Percentiles rank a stretch among this genome's conserved stretches.
Conservation (phyloP, 2,797 vertebrate genomes). For the Sebastes dallii region DNA sequence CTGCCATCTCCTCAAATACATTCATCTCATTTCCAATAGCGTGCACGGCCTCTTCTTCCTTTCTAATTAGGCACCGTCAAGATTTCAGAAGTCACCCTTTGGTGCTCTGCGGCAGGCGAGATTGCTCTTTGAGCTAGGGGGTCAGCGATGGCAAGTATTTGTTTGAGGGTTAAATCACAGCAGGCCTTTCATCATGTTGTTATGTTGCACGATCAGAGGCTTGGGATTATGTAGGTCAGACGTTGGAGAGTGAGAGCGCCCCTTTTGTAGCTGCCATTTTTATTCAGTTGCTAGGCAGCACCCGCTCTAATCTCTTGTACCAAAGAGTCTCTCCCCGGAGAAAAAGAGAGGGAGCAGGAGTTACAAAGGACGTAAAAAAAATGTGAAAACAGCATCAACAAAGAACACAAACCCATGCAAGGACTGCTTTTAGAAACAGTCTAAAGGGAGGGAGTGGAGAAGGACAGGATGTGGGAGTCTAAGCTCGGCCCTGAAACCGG, state of each 20-base stretch:
- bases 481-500: constrained; percentile 54
- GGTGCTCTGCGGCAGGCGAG: constrained; percentile 54
- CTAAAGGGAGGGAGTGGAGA: constrained; percentile 62
- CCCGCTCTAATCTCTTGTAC: constrained; percentile 83
- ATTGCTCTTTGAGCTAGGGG: constrained; percentile 64
- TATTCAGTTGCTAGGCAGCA: constrained; percentile 87
- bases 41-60: constrained; percentile 69
- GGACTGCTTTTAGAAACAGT: constrained; percentile 72
- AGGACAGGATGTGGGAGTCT: constrained; percentile 70
- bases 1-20: constrained; percentile 75
- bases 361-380: constrained; percentile 72
- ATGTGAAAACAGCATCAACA: constrained; percentile 78
- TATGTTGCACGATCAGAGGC: constrained; percentile 82
- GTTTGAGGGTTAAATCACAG: constrained; percentile 77
- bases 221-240: constrained; percentile 86
- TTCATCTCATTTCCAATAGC: constrained; percentile 73
- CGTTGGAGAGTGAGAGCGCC: constrained; percentile 78
- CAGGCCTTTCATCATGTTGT: constrained; percentile 81
- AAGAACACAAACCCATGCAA: constrained; percentile 74
- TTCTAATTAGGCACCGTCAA: constrained; percentile 74
- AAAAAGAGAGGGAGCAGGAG: constrained; percentile 78
- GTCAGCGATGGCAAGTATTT: constrained; percentile 76
- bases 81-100: constrained; percentile 74
- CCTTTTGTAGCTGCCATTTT: constrained; percentile 85
- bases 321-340: constrained; percentile 80